Conservation (phyloP, 2,797 vertebrate genomes). For the Notolepis coatsorum region DNA sequence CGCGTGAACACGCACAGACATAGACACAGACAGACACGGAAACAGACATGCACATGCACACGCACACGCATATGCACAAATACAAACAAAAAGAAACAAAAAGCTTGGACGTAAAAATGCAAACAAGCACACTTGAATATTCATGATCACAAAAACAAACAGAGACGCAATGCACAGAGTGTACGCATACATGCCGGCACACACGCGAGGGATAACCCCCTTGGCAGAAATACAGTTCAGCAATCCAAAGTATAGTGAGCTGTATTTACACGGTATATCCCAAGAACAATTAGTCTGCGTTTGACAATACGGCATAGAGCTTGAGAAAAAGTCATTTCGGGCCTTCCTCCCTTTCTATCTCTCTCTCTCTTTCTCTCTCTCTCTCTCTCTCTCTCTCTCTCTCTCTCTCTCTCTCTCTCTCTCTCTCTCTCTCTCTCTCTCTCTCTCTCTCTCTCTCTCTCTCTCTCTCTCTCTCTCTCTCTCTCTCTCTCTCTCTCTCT, state of each 20-base stretch:
- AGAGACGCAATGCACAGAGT: background rate
- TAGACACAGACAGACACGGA: too few relatives aligned
- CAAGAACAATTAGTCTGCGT: background rate
- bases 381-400: too few relatives aligned
- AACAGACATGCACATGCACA: too few relatives aligned
- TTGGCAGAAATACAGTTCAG: background rate
- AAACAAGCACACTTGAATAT: background rate
- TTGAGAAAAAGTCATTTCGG: conserved; percentile 8
- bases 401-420: conserved; percentile 14
- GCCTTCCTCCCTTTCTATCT: background rate
- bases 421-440: conserved; percentile 18
- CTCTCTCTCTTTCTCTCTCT: conserved; percentile 23
- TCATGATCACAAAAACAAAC: background rate
- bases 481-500: conserved; percentile 25
- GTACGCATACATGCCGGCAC: background rate
- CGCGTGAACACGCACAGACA: too few relatives aligned
- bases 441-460: conserved; percentile 14
- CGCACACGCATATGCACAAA: conserved; percentile 29
- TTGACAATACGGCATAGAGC: background rate
- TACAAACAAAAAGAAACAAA: background rate
- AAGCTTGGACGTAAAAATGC: background rate
- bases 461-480: conserved; percentile 11
- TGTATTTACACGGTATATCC: background rate
- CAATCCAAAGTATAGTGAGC: background rate
- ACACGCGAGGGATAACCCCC: background rate